Evolutionary conservation across 2,888 invertebrate species (phyloP), one percentile per base, ranked within the genome.

Genomic region (Ptilodon capucinus): DNA sequence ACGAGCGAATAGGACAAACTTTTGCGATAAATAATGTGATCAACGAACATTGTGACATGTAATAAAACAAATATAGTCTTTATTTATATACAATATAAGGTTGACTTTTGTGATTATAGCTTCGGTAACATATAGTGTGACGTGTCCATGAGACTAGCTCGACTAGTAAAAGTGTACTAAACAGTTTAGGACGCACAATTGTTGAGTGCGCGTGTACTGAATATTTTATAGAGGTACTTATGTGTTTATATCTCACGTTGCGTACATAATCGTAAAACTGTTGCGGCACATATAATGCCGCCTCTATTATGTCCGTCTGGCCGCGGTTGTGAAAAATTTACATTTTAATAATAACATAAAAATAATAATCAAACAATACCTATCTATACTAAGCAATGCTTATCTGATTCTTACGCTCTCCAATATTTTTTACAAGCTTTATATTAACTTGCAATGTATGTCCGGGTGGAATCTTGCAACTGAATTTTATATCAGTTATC

Each of bases 231-330:
- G 39, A 42, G 30, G 25, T 39, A 36, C 51, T 48, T 28, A 25
- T 25, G 28, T 28, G 5, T 40, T 39, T 35, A 41, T 54, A 48
- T 61, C 58, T 64, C 68, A 74, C 71, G 48, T 63, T 61, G 63
- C 86, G 74, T 87, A 89, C 87, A 64, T 78, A 62, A 75, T 84
- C 73, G 84, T 81, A 91, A 84, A 75, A 91, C 32, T 76, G 82
- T n/a, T 82, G 86, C 17, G 91, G 91, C 74, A 91, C 90, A 79
- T 81, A 76, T 76, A 79, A 67, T 57, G 79, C 69, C 54, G 81
- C 81, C 48, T 84, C 83, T 73, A 85, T 68, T 64, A 91, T 82
- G 60, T 84, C 84, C 79, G 87, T 76, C 91, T 91, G 85, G 38
- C 67, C 57, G 81, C 70, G 59, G 18, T 48, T 38, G 35, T 52